These are phyloP conservation scores for Rhinolophus sinicus DNA, from an alignment of 2,113 vertebrate species.

Conservation along the genomic window DNA sequence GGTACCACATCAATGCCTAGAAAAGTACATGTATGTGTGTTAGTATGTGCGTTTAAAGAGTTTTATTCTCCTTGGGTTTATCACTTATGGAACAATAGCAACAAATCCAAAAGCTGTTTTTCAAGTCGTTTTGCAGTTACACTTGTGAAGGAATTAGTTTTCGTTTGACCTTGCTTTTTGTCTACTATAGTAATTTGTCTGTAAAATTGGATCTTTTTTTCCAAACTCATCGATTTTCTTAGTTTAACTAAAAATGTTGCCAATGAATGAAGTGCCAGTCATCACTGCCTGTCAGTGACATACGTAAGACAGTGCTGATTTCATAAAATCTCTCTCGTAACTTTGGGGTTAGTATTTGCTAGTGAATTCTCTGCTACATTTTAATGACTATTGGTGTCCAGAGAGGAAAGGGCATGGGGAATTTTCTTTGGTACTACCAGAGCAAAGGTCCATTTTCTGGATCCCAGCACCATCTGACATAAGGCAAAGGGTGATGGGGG, in stretches of 20 bases:
- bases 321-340: not conserved
- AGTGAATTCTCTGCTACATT: not conserved
- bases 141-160: not conserved
- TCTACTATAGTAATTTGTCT: not conserved
- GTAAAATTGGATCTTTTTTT: not conserved
- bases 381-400: not conserved
- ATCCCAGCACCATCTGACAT: not conserved
- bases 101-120: not conserved
- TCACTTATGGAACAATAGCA: not conserved
- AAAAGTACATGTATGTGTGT: not conserved
- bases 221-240: not conserved
- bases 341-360: not conserved
- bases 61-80: not conserved
- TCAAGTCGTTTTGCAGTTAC: not conserved
- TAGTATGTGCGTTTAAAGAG: not conserved
- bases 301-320: not conserved
- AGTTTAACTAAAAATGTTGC: not conserved
- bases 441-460: not conserved
- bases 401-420: not conserved
- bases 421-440: not conserved
- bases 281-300: not conserved
- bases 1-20: not conserved
- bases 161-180: conserved; percentile 19
- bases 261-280: not conserved
- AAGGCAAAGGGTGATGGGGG: not conserved